Evolutionary conservation across 2,113 vertebrate genomes (phyloP), one percentile per base, ranked within the genome.

Genomic region (Alethe diademata): DNA sequence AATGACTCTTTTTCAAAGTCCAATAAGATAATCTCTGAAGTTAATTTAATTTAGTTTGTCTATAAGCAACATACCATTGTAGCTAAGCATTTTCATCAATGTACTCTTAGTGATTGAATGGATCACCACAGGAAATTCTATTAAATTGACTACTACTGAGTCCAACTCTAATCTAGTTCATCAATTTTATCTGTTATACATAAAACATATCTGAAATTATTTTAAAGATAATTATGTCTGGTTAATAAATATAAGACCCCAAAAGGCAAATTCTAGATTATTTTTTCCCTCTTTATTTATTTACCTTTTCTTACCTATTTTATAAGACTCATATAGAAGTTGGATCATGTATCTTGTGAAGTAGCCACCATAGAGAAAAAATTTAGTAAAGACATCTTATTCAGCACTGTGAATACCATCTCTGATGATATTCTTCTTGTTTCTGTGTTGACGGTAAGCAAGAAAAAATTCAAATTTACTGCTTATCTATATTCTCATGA

Each of bases 41-140:
- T 72, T 78, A 88, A 81, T 64, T 93, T 95, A 90, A 95, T 96
- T 92, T 93, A 58, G 48, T 88, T 17, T 1, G n/a, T 90, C 48
- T 83, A 65, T 88, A 94, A 94, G 64, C 0, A 12, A 90, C 72
- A 75, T 62, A 91, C 90, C 56, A 80, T 66, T 73, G 29, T 43
- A 75, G 17, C 28, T 92, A 88, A 83, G 62, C 11, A 60, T 73
- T 96, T 93, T 97, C 78, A 69, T 86, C 61, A 92, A 47, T 86
- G 18, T 91, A 73, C 20, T 54, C 40, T 81, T 95, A 65, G 80
- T 86, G 74, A 92, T 57, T 90, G 40, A 83, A 84, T 83, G 47
- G 66, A 83, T 91, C 17, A 66, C 31, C 42, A 14, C 2, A 70
- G n/a, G 35, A 88, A 89, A 93, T 71, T 83, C 73, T 86, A 90